phyloP scores from a whole-genome alignment of 2,888 invertebrate species.

The Ormyrus pomaceus region DNA sequence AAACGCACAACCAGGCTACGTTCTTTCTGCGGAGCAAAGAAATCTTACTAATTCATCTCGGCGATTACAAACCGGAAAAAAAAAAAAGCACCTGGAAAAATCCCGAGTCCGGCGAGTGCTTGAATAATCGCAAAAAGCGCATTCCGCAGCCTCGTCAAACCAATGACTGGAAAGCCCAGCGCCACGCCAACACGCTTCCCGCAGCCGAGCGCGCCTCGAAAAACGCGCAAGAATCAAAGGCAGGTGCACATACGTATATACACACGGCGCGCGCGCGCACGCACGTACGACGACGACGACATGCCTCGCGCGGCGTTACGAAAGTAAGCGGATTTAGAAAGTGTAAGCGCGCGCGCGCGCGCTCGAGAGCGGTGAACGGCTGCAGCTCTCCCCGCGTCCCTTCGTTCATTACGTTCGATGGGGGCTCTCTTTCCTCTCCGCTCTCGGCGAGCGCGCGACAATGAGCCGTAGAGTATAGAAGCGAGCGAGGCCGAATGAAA shows the following conservation, averaged over 20 bases:
- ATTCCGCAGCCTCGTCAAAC: too few species aligned
- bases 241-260: neutral
- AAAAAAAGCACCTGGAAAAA: too few species aligned
- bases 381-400: neutral
- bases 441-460: slow-evolving; percentile 35
- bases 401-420: slow-evolving; percentile 25
- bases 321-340: slow-evolving; percentile 76
- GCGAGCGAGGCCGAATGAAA: slow-evolving; percentile 54
- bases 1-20: too few species aligned
- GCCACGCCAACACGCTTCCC: too few species aligned
- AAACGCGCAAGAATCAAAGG: too few species aligned
- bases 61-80: too few species aligned
- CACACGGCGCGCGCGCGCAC: neutral
- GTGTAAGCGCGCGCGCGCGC: slow-evolving; percentile 66
- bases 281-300: neutral
- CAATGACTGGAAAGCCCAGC: too few species aligned
- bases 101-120: too few species aligned
- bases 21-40: too few species aligned
- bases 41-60: too few species aligned
- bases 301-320: slow-evolving; percentile 64
- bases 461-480: slow-evolving; percentile 23
- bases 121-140: neutral
- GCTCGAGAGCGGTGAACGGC: slow-evolving; percentile 67
- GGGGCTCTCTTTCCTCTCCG: slow-evolving; percentile 31
- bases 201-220: too few species aligned